Evolutionary conservation across 2,113 vertebrate species (phyloP).

Genomic region (Neotragus pygmaeus): DNA sequence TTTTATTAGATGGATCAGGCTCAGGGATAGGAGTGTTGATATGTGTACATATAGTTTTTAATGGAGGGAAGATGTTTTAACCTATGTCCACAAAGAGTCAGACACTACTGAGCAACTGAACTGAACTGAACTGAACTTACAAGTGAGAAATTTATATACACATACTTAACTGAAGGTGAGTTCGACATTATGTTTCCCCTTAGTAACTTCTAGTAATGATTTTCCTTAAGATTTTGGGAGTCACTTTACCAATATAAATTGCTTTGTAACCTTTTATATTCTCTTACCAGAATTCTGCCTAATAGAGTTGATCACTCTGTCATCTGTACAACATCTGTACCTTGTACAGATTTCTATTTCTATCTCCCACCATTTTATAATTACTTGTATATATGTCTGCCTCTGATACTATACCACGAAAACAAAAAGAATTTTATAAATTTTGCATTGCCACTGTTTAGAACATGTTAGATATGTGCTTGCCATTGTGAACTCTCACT

Average conservation of each 20-base stretch:
- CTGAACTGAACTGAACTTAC: not conserved
- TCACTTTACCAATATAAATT: not conserved
- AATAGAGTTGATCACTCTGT: not conserved
- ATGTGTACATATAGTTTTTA: not conserved
- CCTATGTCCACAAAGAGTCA: not conserved
- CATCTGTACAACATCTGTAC: not conserved
- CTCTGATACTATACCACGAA: not conserved
- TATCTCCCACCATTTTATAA: not conserved
- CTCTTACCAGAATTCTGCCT: not conserved
- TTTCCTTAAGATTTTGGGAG: not conserved
- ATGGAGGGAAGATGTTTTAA: not conserved
- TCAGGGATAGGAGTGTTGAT: not conserved
- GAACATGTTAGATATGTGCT: not conserved
- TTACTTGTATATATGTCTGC: not conserved
- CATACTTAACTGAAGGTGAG: not conserved
- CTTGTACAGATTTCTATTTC: not conserved
- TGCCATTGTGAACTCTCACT: not conserved
- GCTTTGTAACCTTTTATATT: not conserved
- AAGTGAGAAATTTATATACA: not conserved
- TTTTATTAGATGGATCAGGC: not conserved
- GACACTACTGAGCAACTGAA: too few relatives aligned
- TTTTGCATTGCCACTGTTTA: not conserved
- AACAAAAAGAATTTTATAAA: not conserved
- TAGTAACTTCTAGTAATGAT: not conserved
- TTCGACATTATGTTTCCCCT: not conserved